These are phyloP conservation scores for Dasyurus viverrinus DNA, from an alignment of 2,113 vertebrate genomes.

Conservation along the genomic window DNA sequence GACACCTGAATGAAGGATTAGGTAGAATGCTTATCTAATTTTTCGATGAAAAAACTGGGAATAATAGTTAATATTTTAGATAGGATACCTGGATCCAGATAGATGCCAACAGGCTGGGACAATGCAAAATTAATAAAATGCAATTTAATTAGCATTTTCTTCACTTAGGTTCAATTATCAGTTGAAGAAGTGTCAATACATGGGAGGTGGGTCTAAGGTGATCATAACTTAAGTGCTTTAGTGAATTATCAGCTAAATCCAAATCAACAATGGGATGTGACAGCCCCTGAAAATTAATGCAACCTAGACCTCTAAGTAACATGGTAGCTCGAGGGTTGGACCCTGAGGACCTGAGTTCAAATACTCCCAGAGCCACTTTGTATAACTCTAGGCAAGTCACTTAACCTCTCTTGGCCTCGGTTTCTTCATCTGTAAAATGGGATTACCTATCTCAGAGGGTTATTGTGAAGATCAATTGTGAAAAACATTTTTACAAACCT, in stretches of 20 bases:
- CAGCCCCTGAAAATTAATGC: not conserved
- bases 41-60: not conserved
- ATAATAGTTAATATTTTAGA: not conserved
- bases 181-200: not conserved
- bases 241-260: not conserved
- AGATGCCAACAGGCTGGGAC: not conserved
- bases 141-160: not conserved
- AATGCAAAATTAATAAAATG: not conserved
- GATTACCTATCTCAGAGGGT: not conserved
- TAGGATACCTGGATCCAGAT: not conserved
- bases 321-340: not conserved
- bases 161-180: not conserved
- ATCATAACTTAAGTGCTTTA: not conserved
- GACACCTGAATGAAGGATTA: not conserved
- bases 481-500: not conserved
- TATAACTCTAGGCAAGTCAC: not conserved
- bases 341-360: not conserved
- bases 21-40: not conserved
- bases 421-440: not conserved
- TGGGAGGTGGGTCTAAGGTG: not conserved
- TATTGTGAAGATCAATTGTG: not conserved
- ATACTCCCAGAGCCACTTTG: not conserved
- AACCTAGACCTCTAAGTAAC: not conserved
- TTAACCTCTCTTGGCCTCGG: not conserved
- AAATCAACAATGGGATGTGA: not conserved